A percentile compares a stretch with the other conserved stretches of the same genome.
Conservation (phyloP, 2,797 vertebrate genomes). For the Peromyscus eremicus region DNA sequence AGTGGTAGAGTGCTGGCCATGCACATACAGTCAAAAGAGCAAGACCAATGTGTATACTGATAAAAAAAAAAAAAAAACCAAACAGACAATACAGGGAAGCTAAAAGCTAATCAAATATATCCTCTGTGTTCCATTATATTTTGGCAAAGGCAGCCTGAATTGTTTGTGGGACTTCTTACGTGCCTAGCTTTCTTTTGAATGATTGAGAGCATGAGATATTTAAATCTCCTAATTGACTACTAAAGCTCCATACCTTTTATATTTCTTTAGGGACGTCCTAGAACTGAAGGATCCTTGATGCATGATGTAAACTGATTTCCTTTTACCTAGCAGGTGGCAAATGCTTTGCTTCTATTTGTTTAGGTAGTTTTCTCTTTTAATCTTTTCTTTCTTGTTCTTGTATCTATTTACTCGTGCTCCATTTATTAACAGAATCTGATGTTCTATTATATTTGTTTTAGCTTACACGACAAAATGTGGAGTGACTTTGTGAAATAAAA, state of each 20-base stretch:
- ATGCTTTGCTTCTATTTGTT: conserved; percentile 58
- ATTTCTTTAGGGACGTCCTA: neutral
- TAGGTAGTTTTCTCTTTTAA: neutral
- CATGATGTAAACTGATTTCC: conserved; percentile 38
- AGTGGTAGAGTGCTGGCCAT: neutral
- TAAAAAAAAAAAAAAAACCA: conserved; percentile 7
- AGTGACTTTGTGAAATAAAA: conserved; percentile 55
- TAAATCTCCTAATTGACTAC: conserved; percentile 1
- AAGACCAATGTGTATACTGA: neutral
- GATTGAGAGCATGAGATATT: neutral
- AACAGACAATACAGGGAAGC: neutral
- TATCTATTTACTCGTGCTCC: conserved; percentile 29
- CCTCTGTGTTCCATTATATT: neutral
- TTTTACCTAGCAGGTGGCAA: conserved; percentile 6
- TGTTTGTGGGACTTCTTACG: neutral
- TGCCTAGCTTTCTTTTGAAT: neutral
- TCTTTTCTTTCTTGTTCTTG: neutral
- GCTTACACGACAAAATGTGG: conserved; percentile 4
- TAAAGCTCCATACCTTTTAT: conserved; percentile 1
- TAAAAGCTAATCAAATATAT: neutral
- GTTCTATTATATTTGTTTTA: conserved; percentile 48
- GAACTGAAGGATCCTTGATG: conserved; percentile 31
- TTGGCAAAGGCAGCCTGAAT: conserved; percentile 1
- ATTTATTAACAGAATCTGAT: conserved; percentile 50
- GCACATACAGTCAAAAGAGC: neutral